Base-by-base conservation (phyloP, 1,140 invertebrate species). In the Drosophila auraria region DNA sequence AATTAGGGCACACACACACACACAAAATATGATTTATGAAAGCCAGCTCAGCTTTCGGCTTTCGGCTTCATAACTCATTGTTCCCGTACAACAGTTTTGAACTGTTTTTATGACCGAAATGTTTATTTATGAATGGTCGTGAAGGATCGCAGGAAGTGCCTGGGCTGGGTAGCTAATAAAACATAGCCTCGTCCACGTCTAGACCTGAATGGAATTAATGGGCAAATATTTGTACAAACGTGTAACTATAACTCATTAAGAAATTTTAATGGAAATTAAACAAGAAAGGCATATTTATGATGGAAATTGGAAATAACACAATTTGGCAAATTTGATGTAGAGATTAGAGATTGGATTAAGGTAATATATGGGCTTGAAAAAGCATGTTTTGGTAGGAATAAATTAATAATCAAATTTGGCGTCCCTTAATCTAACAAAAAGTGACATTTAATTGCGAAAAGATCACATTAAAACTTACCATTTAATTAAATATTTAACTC, bases 21-120 rank as follows among this genome's bases (percentile, higher is more conserved):
- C 15, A 59, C 60, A 65, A 65, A 86, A 84, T 84, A 62, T 84
- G 78, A 84, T 84, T 84, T 84, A 84, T 78, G 82, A 44, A 47
- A 69, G 54, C 45, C 68, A 47, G 64, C 20, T 12, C 64, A 23
- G 64, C 68, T 30, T 57, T 47, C 47, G 50, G 27, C 53, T 38
- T 47, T 54, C 38, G 40, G 27, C 54, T 42, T 38, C 68, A 60
- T 73, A 51, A 59, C 51, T 71, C 62, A 71, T 57, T 71, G 51
- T 59, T 33, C 33, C 20, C 38, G 9, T 50, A 50, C 14, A 51
- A 27, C 51, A 45, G 11, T 59, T 72, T 42, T 42, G 4, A 25
- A 42, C 33, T 30, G 51, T 69, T 57, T 72, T 69, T 72, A 72
- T 30, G 64, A 20, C 40, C 63, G 45, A 58, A 72, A 58, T 72